Conservation (phyloP, 2,888 invertebrate genomes). For the Drosophila flavopinicola region DNA sequence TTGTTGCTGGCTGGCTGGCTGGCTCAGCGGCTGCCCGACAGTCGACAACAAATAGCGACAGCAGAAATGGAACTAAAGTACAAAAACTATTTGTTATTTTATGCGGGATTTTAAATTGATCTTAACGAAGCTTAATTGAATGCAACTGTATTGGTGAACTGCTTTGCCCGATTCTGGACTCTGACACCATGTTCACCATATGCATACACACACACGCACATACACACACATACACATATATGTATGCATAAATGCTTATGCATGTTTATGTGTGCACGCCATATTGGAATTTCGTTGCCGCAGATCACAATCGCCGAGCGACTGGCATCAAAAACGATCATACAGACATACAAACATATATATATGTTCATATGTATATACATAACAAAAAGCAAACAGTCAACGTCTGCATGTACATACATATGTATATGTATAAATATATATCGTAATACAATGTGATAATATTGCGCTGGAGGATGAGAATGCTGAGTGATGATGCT, state of each 20-base stretch:
- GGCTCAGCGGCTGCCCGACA: conserved; percentile 28
- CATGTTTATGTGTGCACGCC: conserved; percentile 58
- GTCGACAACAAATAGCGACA: conserved; percentile 63
- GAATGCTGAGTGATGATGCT: conserved; percentile 37
- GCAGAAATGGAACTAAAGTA: conserved; percentile 78
- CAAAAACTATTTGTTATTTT: conserved; percentile 82
- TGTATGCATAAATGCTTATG: conserved; percentile 5
- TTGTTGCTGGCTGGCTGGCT: conserved; percentile 24
- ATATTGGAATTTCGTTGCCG: conserved; percentile 77
- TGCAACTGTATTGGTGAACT: conserved; percentile 80
- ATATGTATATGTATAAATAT: conserved; percentile 21
- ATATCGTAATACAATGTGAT: conserved; percentile 76
- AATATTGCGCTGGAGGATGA: conserved; percentile 60
- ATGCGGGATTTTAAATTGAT: conserved; percentile 85
- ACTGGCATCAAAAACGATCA: conserved; percentile 8
- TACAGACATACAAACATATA: conserved; percentile 9
- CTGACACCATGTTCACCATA: conserved; percentile 44
- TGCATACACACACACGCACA: background rate
- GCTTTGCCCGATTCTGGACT: conserved; percentile 66
- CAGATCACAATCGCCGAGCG: conserved; percentile 65
- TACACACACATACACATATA: background rate
- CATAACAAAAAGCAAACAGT: conserved; percentile 41
- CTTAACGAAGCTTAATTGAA: conserved; percentile 85
- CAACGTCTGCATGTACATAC: conserved; percentile 13
- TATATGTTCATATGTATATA: conserved; percentile 19